Evolutionary conservation across 1,140 invertebrate species (phyloP), one percentile per base, ranked within the genome.

Genomic region (Elymnias hypermnestra): DNA sequence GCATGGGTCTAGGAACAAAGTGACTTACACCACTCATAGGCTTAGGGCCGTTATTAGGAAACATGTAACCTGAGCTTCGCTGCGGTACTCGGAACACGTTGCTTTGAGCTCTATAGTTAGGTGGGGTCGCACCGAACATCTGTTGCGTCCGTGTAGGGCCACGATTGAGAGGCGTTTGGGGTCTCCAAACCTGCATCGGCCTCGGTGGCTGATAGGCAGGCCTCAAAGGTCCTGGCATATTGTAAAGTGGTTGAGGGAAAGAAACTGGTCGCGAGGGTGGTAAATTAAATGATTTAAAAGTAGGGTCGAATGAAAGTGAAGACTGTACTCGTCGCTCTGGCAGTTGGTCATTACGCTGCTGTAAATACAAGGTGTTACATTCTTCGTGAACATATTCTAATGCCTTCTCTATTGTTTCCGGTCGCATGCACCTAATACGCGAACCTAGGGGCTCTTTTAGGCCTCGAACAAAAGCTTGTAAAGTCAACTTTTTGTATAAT

Each of bases 41-140:
- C 3, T 38, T 38, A 3, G 19, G 19, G 19, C 35, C 19, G 5
- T 38, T 22, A 38, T 38, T 31, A 12, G 31, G 22, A 6, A 3
- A 3, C 3, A 6, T 21, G 6, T 3, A 4, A 3, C 19, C 19
- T 4, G 3, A 21, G 6, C 6, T 21, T 17, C 46, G 42, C 5
- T 38, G 26, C 25, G 46, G 53, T 15, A 52, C 10, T 22, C 40
- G 53, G 35, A 63, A 63, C 8, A 31, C 33, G 19, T 48, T 46
- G 19, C 53, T 56, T 6, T 21, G 19, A 4, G 19, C 19, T 21
- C 19, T 21, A 21, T 21, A 6, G 37, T 57, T 60, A 25, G 49
- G 56, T 12, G 45, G 50, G 5, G 44, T 37, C 18, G 53, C 53
- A 7, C 50, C 18, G 35, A 21, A 21, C 31, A 60, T 54, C 33